Percentiles rank a stretch among this genome's conserved stretches.
Conservation (phyloP, 2,888 invertebrate genomes). For the Drosophila paramelanica region DNA sequence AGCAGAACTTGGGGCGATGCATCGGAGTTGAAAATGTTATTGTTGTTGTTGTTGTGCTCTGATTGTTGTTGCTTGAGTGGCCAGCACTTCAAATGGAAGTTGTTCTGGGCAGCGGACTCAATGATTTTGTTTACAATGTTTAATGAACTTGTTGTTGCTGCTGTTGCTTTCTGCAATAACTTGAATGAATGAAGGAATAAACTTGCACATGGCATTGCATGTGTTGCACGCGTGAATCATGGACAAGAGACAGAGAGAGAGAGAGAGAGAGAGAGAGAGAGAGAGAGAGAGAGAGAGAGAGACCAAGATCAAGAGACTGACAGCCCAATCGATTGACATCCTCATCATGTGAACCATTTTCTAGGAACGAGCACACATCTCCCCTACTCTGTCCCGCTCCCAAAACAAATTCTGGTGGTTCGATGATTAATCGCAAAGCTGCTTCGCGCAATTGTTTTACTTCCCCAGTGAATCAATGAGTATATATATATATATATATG, state of each 20-base stretch:
- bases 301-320: not conserved
- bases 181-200: conserved; percentile 39
- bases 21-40: conserved; percentile 7
- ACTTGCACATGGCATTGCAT: conserved; percentile 35
- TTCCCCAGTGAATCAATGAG: conserved; percentile 42
- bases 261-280: not conserved
- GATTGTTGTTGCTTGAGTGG: conserved; percentile 46
- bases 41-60: conserved; percentile 9
- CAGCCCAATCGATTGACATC: conserved; percentile 4
- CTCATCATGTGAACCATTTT: conserved; percentile 14
- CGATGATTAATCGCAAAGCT: conserved; percentile 53
- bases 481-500: not conserved
- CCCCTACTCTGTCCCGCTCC: not conserved
- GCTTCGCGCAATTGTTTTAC: conserved; percentile 34
- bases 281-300: not conserved
- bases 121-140: conserved; percentile 66
- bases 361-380: conserved; percentile 27
- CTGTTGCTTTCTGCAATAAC: conserved; percentile 12
- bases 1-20: conserved; percentile 12
- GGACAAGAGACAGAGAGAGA: not conserved
- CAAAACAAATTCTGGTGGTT: conserved; percentile 5
- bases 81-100: conserved; percentile 46
- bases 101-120: conserved; percentile 32
- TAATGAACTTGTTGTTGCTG: conserved; percentile 48
- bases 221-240: conserved; percentile 30